Base-by-base conservation (phyloP, 2,888 invertebrate species). In the Vesta saturnalis region DNA sequence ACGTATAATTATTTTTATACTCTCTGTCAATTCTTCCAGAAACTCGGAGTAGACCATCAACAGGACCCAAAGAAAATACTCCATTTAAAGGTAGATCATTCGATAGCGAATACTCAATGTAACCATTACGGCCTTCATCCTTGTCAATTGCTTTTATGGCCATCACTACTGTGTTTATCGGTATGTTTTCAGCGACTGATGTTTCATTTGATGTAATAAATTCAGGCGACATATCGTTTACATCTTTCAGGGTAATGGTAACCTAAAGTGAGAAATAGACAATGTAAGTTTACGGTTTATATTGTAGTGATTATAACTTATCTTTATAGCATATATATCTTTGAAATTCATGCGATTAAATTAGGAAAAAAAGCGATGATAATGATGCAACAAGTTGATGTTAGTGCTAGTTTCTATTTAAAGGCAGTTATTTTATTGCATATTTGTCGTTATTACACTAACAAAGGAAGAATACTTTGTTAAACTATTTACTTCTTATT, bases 141-240 rank as follows among this genome's bases (percentile, higher is more conserved):
- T 90, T 91, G 83, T 96, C 96, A 19, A 94, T 83, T 1, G 96
- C 96, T 84, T 95, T 95, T 69, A 96, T 89, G 8, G 93, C 94
- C 90, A 94, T 93, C 21, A 96, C 91, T 46, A 96, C 92, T 1
- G 95, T 94, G 81, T 95, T 95, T 47, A 91, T 83, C 10, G 94
- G 91, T 69, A 94, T 92, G 83, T 96, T 96, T 86, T 96, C 96
- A 69, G 91, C 87, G 14, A 96, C 90, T 39, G 91, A 85, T 30
- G 95, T 94, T 79, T 90, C 89, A 79, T 93, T 93, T 18, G 92
- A 88, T 2, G 94, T 92, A 72, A 92, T 88, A 84, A 97, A 95
- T 79, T 91, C 91, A 2, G 97, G 97, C 39, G 93, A 90, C 88
- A 94, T 92, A 83, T 97, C 97, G 85, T 97, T 97, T 71, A 95